Percentiles rank a stretch among this genome's conserved stretches.
phyloP scores from a whole-genome alignment of 2,113 vertebrate species.

The Oenanthe melanoleuca region DNA sequence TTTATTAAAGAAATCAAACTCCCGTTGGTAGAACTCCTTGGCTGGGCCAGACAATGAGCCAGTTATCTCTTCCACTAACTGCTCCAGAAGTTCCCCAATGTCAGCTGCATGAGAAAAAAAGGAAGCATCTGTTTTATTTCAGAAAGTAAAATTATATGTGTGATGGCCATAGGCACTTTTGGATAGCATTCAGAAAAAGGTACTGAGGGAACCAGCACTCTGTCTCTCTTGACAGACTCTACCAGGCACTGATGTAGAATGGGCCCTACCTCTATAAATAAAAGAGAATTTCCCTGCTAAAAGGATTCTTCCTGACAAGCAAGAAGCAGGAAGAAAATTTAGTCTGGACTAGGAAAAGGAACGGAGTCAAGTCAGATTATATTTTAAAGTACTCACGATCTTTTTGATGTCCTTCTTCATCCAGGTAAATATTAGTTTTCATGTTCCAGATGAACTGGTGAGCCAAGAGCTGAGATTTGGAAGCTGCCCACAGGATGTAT shows the following conservation, averaged over 20 bases:
- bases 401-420: conserved; percentile 92
- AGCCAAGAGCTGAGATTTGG: conserved; percentile 94
- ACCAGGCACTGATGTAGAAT: neutral
- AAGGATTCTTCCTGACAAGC: neutral
- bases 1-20: conserved; percentile 98
- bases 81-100: conserved; percentile 92
- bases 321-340: neutral
- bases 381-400: conserved; percentile 83
- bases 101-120: conserved; percentile 79
- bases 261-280: neutral
- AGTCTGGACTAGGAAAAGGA: neutral
- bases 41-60: conserved; percentile 91
- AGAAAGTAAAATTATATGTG: neutral
- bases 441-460: conserved; percentile 99
- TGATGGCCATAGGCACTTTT: neutral
- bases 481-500: conserved; percentile 94
- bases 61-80: conserved; percentile 94
- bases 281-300: neutral
- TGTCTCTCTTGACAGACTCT: neutral
- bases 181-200: neutral
- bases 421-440: conserved; percentile 94
- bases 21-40: conserved; percentile 96
- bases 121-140: neutral
- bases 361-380: neutral
- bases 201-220: neutral